A percentile compares a stretch with the other conserved stretches of the same genome.
These are phyloP conservation scores for Cyclophora punctaria DNA, from an alignment of 2,888 invertebrate genomes.

Conservation along the genomic window DNA sequence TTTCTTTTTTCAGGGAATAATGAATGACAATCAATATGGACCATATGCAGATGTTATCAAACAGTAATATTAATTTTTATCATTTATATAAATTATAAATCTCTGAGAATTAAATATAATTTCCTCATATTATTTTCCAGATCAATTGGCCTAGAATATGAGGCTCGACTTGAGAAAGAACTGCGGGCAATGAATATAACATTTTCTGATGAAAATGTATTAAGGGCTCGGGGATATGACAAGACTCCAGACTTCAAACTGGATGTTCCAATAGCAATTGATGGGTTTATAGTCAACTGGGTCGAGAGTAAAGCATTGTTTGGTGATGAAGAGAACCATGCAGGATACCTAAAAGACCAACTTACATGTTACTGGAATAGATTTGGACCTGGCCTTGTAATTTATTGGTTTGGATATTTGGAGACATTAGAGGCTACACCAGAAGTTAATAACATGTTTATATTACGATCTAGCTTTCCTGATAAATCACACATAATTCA, in stretches of 20 bases:
- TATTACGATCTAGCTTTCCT: conserved; percentile 73
- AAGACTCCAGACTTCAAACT: conserved; percentile 96
- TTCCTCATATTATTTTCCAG: conserved; percentile 51
- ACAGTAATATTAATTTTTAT: conserved; percentile 70
- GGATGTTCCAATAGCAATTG: conserved; percentile 89
- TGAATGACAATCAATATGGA: conserved; percentile 90
- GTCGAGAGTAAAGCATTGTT: conserved; percentile 98
- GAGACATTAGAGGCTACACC: conserved; percentile 80
- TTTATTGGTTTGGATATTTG: conserved; percentile 95
- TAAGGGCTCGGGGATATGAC: conserved; percentile 89
- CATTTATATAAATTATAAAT: not conserved
- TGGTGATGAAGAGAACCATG: conserved; percentile 88
- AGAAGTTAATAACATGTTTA: conserved; percentile 77
- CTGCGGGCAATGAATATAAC: conserved; percentile 66
- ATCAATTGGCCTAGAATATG: conserved; percentile 90
- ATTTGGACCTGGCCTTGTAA: conserved; percentile 94
- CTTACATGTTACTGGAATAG: conserved; percentile 93
- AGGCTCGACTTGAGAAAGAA: conserved; percentile 80
- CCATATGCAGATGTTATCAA: conserved; percentile 85
- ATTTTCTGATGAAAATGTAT: conserved; percentile 83
- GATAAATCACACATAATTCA: conserved; percentile 61
- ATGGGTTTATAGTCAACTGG: conserved; percentile 93
- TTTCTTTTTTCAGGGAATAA: conserved; percentile 78
- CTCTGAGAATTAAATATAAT: too few relatives aligned
- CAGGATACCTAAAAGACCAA: conserved; percentile 87